Evolutionary conservation across 1,140 invertebrate genomes (phyloP), one percentile per base, ranked within the genome.

Genomic region (Medauroidea extradentata): DNA sequence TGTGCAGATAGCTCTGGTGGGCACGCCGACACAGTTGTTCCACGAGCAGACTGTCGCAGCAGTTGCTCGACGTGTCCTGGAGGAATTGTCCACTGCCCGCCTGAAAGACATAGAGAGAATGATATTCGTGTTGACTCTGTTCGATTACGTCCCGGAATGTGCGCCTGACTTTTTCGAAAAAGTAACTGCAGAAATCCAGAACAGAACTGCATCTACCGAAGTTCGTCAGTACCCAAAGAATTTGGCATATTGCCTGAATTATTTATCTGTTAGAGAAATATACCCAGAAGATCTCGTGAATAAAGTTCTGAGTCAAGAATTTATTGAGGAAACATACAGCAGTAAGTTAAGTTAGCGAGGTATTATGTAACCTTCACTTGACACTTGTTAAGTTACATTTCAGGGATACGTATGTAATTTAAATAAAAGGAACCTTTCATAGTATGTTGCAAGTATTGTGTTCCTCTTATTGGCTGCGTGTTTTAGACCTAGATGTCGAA

Each of bases 51-150:
- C 9, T 58, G 73, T 64, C 7, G 18, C 29, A 13, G 52, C 50
- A 34, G 61, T 66, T 19, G 16, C 64, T n/a, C 16, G 49, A 13
- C 73, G 73, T 43, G 54, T 67, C 24, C 23, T 61, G 46, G 57
- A 64, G 0, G 57, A 74, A 54, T 14, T 78, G 2, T 38, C 70
- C 2, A 23, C 53, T 1, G 65, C 74, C 0, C 75, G 84, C 52
- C 46, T 86, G 0, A 87, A 87, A 72, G 85, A 87, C 62, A 67
- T 86, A 9, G 85, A 87, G 71, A 74, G 84, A 57, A 68, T 85
- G 2, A 61, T 78, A 3, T 75, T 80, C 55, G 68, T 71, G 2
- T 69, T 84, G 19, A 70, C 69, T 3, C 72, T 78, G 56, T 82
- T 81, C 38, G 76, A 82, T 65, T 70, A 75, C 49, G 57, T 71